Percentiles rank a stretch among this genome's conserved stretches.
These are phyloP conservation scores for Caenorhabditis becei DNA, from an alignment of 2,888 invertebrate genomes.

Conservation along the genomic window DNA sequence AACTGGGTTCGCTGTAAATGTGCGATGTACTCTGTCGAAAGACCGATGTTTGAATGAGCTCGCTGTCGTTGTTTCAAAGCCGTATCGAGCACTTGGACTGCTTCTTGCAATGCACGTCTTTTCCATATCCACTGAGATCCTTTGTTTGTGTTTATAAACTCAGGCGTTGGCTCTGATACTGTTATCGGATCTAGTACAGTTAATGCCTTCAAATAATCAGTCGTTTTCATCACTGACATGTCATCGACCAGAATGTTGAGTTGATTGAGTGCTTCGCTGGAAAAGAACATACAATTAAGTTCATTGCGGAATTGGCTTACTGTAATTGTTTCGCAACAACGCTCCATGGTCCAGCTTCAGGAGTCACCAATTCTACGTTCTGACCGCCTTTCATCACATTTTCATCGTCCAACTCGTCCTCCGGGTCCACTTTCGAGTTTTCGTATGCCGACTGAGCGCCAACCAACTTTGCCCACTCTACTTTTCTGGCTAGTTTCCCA, in stretches of 20 bases:
- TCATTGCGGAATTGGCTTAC: constrained; percentile 69
- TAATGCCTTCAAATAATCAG: constrained; percentile 71
- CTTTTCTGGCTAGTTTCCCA: constrained; percentile 70
- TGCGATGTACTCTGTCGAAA: constrained; percentile 54
- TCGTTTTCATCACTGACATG: constrained; percentile 69
- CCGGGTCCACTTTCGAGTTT: constrained; percentile 33
- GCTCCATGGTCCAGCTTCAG: constrained; percentile 81
- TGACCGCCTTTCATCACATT: constrained; percentile 32
- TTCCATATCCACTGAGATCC: constrained; percentile 75
- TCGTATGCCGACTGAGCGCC: constrained; percentile 69
- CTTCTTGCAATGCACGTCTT: constrained; percentile 73
- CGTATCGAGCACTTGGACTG: constrained; percentile 65
- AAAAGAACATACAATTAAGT: constrained; percentile 31
- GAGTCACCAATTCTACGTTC: constrained; percentile 66
- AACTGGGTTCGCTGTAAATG: constrained; percentile 65
- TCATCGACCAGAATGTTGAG: constrained; percentile 77
- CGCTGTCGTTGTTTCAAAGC: constrained; percentile 48
- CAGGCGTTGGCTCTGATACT: constrained; percentile 49
- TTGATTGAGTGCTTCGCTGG: constrained; percentile 77
- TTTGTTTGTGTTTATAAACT: constrained; percentile 58
- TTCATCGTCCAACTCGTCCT: constrained; percentile 52
- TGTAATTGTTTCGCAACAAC: constrained; percentile 78
- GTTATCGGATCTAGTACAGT: constrained; percentile 65
- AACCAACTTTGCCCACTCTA: constrained; percentile 76
- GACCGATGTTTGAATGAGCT: constrained; percentile 27